These are phyloP conservation scores for Caenorhabditis sp. DNA, from an alignment of 2,888 invertebrate species.

Conservation along the genomic window DNA sequence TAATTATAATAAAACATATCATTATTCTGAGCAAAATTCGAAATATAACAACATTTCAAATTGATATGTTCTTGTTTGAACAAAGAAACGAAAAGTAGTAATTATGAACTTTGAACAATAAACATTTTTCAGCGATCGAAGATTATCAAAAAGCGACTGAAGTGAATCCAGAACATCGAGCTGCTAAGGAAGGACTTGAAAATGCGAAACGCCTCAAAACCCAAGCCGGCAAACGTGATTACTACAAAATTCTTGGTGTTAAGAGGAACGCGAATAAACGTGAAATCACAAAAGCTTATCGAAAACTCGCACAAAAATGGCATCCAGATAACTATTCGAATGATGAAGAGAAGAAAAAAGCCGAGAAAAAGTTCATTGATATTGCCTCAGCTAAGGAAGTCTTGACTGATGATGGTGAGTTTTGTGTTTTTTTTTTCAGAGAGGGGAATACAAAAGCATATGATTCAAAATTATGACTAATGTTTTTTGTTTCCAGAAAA, in stretches of 20 bases:
- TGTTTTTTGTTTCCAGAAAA: conserved; percentile 80
- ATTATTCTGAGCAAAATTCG: too few species aligned
- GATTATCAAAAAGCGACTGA: conserved; percentile 87
- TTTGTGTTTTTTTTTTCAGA: background rate
- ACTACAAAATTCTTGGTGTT: conserved; percentile 94
- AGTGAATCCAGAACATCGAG: conserved; percentile 81
- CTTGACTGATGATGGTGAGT: conserved; percentile 77
- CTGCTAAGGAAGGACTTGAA: conserved; percentile 87
- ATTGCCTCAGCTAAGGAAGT: conserved; percentile 99
- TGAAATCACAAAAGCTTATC: conserved; percentile 93
- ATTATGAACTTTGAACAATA: background rate
- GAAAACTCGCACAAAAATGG: conserved; percentile 96
- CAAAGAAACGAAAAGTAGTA: too few species aligned
- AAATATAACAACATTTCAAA: too few species aligned
- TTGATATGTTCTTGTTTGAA: too few species aligned
- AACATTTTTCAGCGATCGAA: conserved; percentile 79
- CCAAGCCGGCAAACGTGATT: conserved; percentile 89
- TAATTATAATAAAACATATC: too few species aligned
- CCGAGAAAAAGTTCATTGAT: conserved; percentile 97
- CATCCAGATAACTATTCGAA: conserved; percentile 92
- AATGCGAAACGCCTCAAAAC: conserved; percentile 90
- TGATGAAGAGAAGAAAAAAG: conserved; percentile 79
- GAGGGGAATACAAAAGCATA: too few species aligned
- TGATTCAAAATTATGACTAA: background rate
- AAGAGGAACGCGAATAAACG: conserved; percentile 86